Evolutionary conservation across 2,113 vertebrate genomes (phyloP), one percentile per base, ranked within the genome.

Genomic region (Deroptyus accipitrinus): DNA sequence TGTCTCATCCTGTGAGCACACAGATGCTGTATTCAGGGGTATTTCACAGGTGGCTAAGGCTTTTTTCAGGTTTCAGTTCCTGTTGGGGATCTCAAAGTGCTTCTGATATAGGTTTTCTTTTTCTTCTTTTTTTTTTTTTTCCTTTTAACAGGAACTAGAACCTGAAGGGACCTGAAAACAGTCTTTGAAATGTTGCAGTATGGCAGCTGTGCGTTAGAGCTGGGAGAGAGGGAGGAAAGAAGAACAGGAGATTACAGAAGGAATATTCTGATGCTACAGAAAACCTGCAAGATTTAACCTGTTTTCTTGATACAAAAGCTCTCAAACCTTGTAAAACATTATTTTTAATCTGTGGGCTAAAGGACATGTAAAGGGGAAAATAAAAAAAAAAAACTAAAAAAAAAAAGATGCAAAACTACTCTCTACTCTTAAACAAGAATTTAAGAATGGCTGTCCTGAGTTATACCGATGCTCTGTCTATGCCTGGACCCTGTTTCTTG

Each of bases 1-100:
- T 54, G 1, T 42, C 66, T 89, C 68, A 44, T 88, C 42, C 62
- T 81, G 62, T 81, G 28, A 92, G 49, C 46, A 46, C 62, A 73
- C 73, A 94, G 83, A 88, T 92, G 90, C 67, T 87, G 59, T 35
- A 85, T 88, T 89, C 83, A 94, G 51, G 59, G 18, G 63, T 46
- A 77, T 64, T 88, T 90, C 51, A 74, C 68, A 89, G 59, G 66
- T 80, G 80, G 44, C 72, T 76, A 79, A 90, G 22, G 52, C 17
- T 46, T 94, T 92, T 92, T 91, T 79, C 69, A 70, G 64, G 59
- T 77, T 92, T 92, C 54, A 41, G 10, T 59, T 93, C 74, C 52
- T 76, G 22, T 25, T 63, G 62, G 15, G 37, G 17, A 15, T 54
- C 52, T 79, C 46, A 59, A n/a, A 41, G 17, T 64, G 37, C 33